These are phyloP conservation scores for Acleris literana DNA, from an alignment of 2,888 invertebrate species.

Conservation along the genomic window DNA sequence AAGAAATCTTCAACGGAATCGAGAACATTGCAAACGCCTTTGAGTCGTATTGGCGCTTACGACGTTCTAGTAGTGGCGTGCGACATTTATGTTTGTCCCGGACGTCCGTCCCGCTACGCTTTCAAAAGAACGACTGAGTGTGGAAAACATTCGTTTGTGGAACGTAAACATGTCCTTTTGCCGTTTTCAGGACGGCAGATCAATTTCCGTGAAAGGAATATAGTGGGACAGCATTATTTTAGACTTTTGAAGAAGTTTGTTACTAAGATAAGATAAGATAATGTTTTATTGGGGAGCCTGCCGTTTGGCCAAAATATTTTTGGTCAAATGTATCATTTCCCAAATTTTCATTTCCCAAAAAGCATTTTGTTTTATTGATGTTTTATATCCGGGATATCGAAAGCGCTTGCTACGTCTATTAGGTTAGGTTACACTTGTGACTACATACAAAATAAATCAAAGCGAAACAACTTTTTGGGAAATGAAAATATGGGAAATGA, in stretches of 20 bases:
- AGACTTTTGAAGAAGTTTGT: not conserved
- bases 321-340: too few relatives aligned
- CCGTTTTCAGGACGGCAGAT: slow-evolving; percentile 21
- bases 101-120: slow-evolving; percentile 55
- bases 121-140: slow-evolving; percentile 34
- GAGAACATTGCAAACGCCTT: slow-evolving; percentile 11
- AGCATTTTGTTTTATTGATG: too few relatives aligned
- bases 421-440: too few relatives aligned
- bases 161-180: slow-evolving; percentile 34
- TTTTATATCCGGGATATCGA: too few relatives aligned
- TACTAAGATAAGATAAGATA: too few relatives aligned
- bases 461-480: too few relatives aligned
- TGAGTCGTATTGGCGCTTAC: not conserved
- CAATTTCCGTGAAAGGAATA: slow-evolving; percentile 33
- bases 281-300: too few relatives aligned
- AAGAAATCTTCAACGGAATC: not conserved
- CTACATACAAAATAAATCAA: too few relatives aligned
- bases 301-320: too few relatives aligned
- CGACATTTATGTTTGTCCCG: slow-evolving; percentile 38
- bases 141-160: slow-evolving; percentile 33
- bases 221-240: slow-evolving; percentile 8
- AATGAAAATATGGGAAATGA: too few relatives aligned
- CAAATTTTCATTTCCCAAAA: too few relatives aligned
- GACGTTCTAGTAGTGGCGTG: not conserved
- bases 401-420: too few relatives aligned